A percentile compares a stretch with the other conserved stretches of the same genome.
These are phyloP conservation scores for Pteronura brasiliensis DNA, from an alignment of 2,113 vertebrate species.

Conservation along the genomic window DNA sequence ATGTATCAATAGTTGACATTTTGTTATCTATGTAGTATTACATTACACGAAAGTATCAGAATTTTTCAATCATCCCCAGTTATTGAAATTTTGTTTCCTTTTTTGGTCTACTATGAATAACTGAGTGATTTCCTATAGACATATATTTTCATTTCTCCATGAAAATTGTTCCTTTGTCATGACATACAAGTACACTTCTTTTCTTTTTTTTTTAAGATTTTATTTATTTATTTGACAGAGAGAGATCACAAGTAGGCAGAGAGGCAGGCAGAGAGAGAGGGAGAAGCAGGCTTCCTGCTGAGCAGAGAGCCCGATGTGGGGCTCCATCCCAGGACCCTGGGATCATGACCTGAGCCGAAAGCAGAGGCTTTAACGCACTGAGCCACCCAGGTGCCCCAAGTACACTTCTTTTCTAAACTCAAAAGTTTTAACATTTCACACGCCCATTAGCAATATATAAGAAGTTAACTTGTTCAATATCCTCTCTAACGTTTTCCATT, in stretches of 20 bases:
- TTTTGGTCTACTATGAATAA: not conserved
- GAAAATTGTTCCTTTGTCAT: not conserved
- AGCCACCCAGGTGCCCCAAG: no score
- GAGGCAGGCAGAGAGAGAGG: no score
- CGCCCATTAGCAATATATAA: not conserved
- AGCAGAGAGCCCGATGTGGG: no score
- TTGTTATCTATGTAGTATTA: not conserved
- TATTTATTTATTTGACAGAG: no score
- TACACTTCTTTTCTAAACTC: not conserved
- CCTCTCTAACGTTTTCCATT: not conserved
- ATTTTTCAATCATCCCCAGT: not conserved
- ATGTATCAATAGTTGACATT: not conserved
- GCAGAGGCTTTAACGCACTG: no score
- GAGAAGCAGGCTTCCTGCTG: no score
- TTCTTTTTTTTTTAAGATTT: not conserved
- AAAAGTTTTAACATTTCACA: not conserved
- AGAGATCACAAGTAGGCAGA: no score
- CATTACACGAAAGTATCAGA: not conserved
- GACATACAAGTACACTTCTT: not conserved
- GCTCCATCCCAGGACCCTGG: no score
- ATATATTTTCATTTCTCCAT: not conserved
- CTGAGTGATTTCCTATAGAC: not conserved
- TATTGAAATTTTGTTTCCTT: not conserved
- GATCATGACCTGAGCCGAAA: no score
- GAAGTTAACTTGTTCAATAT: not conserved